These are phyloP conservation scores for Agonopterix heracliana DNA, from an alignment of 2,888 invertebrate species.

Conservation along the genomic window DNA sequence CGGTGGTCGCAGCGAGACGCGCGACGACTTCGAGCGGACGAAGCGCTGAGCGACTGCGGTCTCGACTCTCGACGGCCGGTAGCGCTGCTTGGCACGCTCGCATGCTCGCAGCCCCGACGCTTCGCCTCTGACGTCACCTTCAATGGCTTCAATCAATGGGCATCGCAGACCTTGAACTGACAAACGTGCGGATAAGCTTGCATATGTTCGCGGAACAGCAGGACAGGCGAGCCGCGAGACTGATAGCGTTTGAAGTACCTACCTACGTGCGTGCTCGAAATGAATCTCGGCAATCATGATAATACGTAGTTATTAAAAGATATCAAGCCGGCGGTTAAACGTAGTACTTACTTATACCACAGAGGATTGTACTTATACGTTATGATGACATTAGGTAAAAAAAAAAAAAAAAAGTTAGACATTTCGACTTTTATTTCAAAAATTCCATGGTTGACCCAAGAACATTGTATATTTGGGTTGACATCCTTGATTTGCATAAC, in stretches of 20 bases:
- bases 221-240: not conserved
- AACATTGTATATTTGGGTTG: too few relatives aligned
- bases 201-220: conserved; percentile 6
- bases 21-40: conserved; percentile 8
- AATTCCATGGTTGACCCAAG: too few relatives aligned
- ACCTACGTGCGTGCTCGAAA: too few relatives aligned
- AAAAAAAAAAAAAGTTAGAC: too few relatives aligned
- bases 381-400: too few relatives aligned
- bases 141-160: conserved; percentile 40
- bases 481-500: too few relatives aligned
- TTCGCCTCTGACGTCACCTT: conserved; percentile 25
- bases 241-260: not conserved
- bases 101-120: conserved; percentile 3
- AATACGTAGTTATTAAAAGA: not conserved
- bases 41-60: conserved; percentile 6
- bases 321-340: too few relatives aligned
- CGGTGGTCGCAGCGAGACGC: not conserved
- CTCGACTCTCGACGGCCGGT: conserved; percentile 10
- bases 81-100: conserved; percentile 9
- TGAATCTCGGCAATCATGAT: too few relatives aligned
- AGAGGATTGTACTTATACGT: too few relatives aligned
- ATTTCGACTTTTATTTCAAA: too few relatives aligned
- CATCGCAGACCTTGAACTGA: conserved; percentile 31
- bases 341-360: too few relatives aligned
- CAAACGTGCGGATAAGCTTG: conserved; percentile 20